Percentiles rank a stretch among this genome's conserved stretches.
These are phyloP conservation scores for Eupithecia dodoneata DNA, from an alignment of 2,888 invertebrate genomes.

Conservation along the genomic window DNA sequence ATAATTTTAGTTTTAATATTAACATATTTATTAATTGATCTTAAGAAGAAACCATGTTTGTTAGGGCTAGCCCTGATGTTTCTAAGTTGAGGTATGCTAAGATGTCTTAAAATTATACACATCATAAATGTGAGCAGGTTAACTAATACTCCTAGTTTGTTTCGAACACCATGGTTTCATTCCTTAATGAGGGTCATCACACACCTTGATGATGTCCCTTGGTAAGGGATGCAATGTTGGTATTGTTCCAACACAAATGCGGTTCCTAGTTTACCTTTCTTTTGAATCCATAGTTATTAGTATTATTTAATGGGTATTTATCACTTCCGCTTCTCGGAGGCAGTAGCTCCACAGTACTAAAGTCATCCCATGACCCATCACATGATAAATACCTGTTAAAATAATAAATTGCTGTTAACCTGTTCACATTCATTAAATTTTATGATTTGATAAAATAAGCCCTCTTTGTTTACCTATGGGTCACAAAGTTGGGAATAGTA, in stretches of 20 bases:
- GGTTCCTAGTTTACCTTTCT: not conserved
- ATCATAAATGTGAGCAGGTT: not conserved
- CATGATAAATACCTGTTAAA: no score
- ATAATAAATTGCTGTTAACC: not conserved
- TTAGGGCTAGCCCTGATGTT: not conserved
- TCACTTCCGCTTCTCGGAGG: no score
- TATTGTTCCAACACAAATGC: not conserved
- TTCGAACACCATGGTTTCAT: not conserved
- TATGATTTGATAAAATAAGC: not conserved
- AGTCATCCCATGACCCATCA: no score
- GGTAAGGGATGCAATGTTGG: not conserved
- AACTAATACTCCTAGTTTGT: not conserved
- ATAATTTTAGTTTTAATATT: conserved; percentile 2
- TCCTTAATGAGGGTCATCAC: not conserved
- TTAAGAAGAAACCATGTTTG: not conserved
- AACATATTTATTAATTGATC: conserved; percentile 2
- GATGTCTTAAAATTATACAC: not conserved
- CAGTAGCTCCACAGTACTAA: no score
- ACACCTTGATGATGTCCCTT: not conserved
- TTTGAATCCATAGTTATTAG: no score
- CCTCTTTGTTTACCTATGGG: not conserved
- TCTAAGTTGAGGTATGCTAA: not conserved
- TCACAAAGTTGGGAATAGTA: not conserved
- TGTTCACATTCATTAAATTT: not conserved
- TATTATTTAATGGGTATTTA: no score